Evolutionary conservation across 2,797 vertebrate species (phyloP).

Genomic region (Pelodytes ibericus): DNA sequence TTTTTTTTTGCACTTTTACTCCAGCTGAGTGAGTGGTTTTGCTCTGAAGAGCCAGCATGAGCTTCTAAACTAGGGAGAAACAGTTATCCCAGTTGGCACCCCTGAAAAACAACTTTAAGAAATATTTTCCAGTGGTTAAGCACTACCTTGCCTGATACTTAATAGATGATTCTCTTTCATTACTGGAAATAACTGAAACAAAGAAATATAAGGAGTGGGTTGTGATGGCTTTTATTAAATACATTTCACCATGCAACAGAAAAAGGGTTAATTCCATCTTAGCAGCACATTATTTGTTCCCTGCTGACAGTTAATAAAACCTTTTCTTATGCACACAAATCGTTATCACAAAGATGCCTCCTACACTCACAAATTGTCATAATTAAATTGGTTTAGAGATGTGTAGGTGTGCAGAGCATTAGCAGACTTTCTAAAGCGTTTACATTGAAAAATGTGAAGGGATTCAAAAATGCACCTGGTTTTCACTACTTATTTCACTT

Average conservation of each 20-base stretch:
- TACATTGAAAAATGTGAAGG: slow-evolving; percentile 11
- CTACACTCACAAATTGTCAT: slow-evolving; percentile 53
- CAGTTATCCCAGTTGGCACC: slow-evolving; percentile 43
- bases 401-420: slow-evolving; percentile 53
- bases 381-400: slow-evolving; percentile 51
- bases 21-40: slow-evolving; percentile 35
- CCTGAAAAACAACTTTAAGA: slow-evolving; percentile 14
- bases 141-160: neutral
- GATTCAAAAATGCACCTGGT: slow-evolving; percentile 33
- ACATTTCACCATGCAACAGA: slow-evolving; percentile 8
- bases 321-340: slow-evolving; percentile 47
- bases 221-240: slow-evolving; percentile 4
- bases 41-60: slow-evolving; percentile 33
- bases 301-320: slow-evolving; percentile 53
- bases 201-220: slow-evolving; percentile 16
- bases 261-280: slow-evolving; percentile 42
- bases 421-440: slow-evolving; percentile 38
- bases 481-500: slow-evolving; percentile 44
- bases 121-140: slow-evolving; percentile 19
- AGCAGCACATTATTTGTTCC: slow-evolving; percentile 32
- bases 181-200: slow-evolving; percentile 17
- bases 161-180: slow-evolving; percentile 1
- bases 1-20: slow-evolving; percentile 35
- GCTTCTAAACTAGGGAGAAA: slow-evolving; percentile 24
- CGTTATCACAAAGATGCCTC: slow-evolving; percentile 51